Evolutionary conservation across 2,888 invertebrate genomes (phyloP).

Genomic region (Selenia dentaria): DNA sequence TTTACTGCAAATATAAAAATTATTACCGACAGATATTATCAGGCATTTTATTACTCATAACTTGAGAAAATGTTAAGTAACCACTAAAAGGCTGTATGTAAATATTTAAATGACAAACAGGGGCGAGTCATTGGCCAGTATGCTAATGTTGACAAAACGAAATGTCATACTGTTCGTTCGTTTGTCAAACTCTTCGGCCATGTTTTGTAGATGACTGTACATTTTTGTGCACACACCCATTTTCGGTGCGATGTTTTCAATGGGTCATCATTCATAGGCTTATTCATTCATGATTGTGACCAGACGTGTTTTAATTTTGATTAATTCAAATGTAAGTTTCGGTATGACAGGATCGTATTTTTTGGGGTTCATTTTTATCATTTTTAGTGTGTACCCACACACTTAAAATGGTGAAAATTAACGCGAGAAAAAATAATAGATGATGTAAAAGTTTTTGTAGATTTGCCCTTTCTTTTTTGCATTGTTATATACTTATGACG

Average conservation of each 20-base stretch:
- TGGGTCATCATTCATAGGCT: constrained; percentile 62
- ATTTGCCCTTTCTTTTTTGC: too few relatives aligned
- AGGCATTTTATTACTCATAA: constrained; percentile 29
- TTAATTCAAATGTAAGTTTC: too few relatives aligned
- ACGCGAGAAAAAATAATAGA: too few relatives aligned
- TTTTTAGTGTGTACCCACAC: too few relatives aligned
- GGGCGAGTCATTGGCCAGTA: constrained; percentile 69
- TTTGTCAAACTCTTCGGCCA: constrained; percentile 62
- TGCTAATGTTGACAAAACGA: constrained; percentile 68
- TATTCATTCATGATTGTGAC: constrained; percentile 39
- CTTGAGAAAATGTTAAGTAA: constrained; percentile 33
- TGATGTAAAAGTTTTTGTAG: too few relatives aligned
- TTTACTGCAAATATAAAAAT: background rate
- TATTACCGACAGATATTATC: constrained; percentile 24
- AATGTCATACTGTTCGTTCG: constrained; percentile 66
- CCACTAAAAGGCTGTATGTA: constrained; percentile 59
- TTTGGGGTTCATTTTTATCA: too few relatives aligned
- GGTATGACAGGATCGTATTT: too few relatives aligned
- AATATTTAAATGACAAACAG: constrained; percentile 62
- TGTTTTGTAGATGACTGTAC: constrained; percentile 75
- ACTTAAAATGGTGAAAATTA: too few relatives aligned
- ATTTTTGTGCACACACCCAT: constrained; percentile 70
- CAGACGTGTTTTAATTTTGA: constrained; percentile 33
- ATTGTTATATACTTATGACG: too few relatives aligned
- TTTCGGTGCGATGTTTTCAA: constrained; percentile 52